Evolutionary conservation across 2,797 vertebrate genomes (phyloP), one percentile per base, ranked within the genome.

Genomic region (Semaprochilodus insignis): DNA sequence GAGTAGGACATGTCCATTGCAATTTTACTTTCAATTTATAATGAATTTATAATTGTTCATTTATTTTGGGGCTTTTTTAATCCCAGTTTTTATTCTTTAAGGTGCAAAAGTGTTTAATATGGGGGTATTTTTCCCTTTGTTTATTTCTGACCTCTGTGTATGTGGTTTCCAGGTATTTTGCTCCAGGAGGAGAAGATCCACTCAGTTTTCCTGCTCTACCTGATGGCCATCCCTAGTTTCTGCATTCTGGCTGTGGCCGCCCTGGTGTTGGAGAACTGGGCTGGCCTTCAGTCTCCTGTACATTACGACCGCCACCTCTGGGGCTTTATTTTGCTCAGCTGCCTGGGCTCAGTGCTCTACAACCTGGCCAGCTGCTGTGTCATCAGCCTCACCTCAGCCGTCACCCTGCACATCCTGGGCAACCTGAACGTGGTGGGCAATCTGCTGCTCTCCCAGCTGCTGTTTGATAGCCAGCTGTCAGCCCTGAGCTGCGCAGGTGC

Each of bases 151-250:
- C 34, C 71, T 55, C 60, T 79, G 7, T 81, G 6, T 60, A 10
- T 85, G 23, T 83, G 13, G 54, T 85, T n/a, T 11, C 14, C 91
- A 99, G 98, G 97, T 88, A 95, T 95, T 85, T 93, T 99, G 81
- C 95, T 99, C 25, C 97, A 98, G 91, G 97, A 99, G 82, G 96
- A 97, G 88, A 96, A 91, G 54, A 96, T 99, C 92, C 96, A 97
- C 0, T 97, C 97, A 0, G 94, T 97, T 81, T 96, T 96, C 72
- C 94, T 99, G 90, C 96, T 99, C 70, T 97, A 98, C 84, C 92
- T 97, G 92, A 99, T 97, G 85, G 97, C 98, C 73, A 94, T 99
- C 89, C 98, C 98, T 85, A 99, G 98, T 57, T 99, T 99, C 87
- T 97, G 95, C 91, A 97, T 99, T 91, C 90, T 98, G 82, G 91